Percentiles rank a stretch among this genome's conserved stretches.
These are phyloP conservation scores for Microtus oregoni DNA, from an alignment of 2,113 vertebrate species.

Conservation along the genomic window DNA sequence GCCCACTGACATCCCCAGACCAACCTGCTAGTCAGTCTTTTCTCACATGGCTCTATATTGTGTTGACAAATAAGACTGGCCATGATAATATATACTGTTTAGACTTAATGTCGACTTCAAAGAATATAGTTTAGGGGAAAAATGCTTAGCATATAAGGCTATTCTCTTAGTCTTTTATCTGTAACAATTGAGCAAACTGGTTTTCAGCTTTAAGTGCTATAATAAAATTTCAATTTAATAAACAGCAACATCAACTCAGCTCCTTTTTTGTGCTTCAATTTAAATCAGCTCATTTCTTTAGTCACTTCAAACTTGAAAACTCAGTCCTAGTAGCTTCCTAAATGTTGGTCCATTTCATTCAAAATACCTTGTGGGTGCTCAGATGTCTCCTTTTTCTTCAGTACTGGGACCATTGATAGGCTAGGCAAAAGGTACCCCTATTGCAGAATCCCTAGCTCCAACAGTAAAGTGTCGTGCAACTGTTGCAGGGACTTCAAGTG, in stretches of 20 bases:
- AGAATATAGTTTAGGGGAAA: not conserved
- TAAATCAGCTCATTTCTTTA: conserved; percentile 47
- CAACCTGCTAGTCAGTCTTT: not conserved
- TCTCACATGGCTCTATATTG: not conserved
- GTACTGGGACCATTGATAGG: not conserved
- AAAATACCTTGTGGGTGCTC: conserved; percentile 50
- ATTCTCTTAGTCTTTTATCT: conserved; percentile 32
- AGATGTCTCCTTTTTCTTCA: not conserved
- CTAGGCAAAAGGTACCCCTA: not conserved
- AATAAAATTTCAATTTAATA: conserved; percentile 57
- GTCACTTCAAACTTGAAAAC: not conserved
- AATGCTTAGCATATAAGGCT: not conserved
- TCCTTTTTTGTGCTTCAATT: conserved; percentile 40
- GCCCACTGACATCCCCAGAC: too few species aligned
- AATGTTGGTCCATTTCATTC: conserved; percentile 13
- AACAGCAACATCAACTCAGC: conserved; percentile 38
- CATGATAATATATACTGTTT: not conserved
- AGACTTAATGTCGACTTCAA: not conserved
- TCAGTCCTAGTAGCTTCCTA: conserved; percentile 8
- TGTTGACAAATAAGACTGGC: not conserved
- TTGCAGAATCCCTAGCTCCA: not conserved
- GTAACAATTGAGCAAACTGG: conserved; percentile 34
- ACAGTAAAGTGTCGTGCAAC: conserved; percentile 19
- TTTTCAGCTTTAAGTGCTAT: conserved; percentile 49
- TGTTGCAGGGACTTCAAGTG: conserved; percentile 27